phyloP scores from a whole-genome alignment of 2,113 vertebrate genomes.

The Hydrolagus affinis region DNA sequence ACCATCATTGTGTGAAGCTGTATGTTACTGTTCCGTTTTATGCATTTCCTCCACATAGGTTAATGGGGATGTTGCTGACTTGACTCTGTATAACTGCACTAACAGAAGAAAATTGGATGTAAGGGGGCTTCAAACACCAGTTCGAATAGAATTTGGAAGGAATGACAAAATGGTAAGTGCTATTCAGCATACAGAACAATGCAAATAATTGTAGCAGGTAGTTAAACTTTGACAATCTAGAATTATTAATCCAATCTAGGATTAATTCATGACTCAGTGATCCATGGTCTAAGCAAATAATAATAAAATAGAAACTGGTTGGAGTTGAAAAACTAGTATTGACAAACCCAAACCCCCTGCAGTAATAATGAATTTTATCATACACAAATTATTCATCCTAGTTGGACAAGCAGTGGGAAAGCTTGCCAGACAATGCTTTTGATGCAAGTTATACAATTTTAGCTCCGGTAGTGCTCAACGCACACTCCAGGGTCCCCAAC shows the following conservation, averaged over 20 bases:
- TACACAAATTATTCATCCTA: neutral
- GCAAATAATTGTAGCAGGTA: neutral
- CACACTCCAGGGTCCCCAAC: no score
- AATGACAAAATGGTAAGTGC: conserved; percentile 44
- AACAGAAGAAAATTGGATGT: conserved; percentile 49
- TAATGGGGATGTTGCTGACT: conserved; percentile 44
- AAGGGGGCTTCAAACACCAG: conserved; percentile 44
- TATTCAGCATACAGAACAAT: neutral
- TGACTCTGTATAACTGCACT: conserved; percentile 57
- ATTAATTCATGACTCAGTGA: no score
- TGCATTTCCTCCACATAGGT: conserved; percentile 45
- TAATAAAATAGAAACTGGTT: no score
- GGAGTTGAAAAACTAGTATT: no score
- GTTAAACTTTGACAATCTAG: neutral
- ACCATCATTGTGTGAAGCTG: neutral
- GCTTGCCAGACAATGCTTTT: no score
- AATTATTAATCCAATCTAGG: no score
- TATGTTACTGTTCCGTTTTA: neutral
- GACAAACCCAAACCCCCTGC: neutral
- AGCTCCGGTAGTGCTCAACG: no score
- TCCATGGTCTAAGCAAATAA: no score
- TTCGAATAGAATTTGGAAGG: conserved; percentile 49
- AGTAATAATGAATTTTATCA: no score
- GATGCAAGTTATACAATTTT: no score
- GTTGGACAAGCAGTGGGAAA: no score